Percentiles rank a stretch among this genome's conserved stretches.
Evolutionary conservation across 2,113 vertebrate species (phyloP).

Genomic region (Gambusia holbrooki): DNA sequence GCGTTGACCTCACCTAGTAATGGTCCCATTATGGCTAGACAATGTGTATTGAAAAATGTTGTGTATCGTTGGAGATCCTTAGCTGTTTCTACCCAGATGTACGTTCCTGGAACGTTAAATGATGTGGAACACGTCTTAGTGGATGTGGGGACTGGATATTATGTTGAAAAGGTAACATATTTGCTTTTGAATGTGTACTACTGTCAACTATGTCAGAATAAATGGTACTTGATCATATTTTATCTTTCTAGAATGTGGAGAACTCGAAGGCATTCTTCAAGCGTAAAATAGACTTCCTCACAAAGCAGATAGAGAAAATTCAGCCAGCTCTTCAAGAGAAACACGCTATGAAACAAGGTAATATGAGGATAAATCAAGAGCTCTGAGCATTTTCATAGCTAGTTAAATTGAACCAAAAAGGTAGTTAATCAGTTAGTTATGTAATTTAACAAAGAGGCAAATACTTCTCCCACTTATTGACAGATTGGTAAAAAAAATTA

Average conservation of each 20-base stretch:
- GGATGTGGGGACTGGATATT: constrained; percentile 93
- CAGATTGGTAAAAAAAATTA: too few species aligned
- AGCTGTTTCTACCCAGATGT: constrained; percentile 86
- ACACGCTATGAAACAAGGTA: constrained; percentile 92
- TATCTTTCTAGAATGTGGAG: constrained; percentile 79
- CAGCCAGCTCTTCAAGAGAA: constrained; percentile 93
- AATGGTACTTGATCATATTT: background rate
- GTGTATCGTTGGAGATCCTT: constrained; percentile 62
- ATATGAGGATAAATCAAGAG: background rate
- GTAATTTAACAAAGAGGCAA: too few species aligned
- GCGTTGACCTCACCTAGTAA: background rate
- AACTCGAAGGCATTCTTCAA: constrained; percentile 91
- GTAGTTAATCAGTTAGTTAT: too few species aligned
- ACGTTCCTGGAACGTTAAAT: constrained; percentile 89
- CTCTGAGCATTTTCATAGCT: too few species aligned
- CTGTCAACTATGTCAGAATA: background rate
- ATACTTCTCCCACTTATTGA: too few species aligned
- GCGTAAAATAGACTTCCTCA: constrained; percentile 93
- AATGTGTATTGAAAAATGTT: background rate
- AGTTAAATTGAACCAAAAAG: too few species aligned
- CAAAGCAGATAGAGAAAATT: constrained; percentile 95
- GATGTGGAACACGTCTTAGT: constrained; percentile 88
- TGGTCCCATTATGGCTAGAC: background rate
- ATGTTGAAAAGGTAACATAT: constrained; percentile 88
- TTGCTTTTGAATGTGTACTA: background rate